Conservation (phyloP, 2,113 vertebrate species). For the Suricata suricatta region DNA sequence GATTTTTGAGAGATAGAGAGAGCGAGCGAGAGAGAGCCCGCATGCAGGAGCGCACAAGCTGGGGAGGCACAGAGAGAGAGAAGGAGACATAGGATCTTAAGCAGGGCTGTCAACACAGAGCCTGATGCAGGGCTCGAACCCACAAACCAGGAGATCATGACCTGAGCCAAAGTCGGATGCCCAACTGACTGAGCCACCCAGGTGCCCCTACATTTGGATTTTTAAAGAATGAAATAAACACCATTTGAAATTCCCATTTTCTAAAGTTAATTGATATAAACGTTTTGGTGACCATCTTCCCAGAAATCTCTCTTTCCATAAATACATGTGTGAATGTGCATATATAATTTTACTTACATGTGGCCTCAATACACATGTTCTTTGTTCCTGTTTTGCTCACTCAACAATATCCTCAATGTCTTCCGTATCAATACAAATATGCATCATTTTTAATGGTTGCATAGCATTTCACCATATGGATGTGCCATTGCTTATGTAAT, state of each 20-base stretch:
- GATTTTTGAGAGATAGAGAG: no score
- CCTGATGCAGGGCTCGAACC: no score
- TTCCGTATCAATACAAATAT: not conserved
- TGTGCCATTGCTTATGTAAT: not conserved
- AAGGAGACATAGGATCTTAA: no score
- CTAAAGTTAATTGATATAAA: not conserved
- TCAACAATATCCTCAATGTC: not conserved
- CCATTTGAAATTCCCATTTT: not conserved
- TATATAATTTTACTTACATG: not conserved
- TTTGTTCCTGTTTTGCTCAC: not conserved
- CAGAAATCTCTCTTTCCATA: conserved; percentile 24
- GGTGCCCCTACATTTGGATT: not conserved
- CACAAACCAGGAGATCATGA: no score
- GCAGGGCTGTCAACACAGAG: no score
- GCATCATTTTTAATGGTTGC: not conserved
- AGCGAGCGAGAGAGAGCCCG: no score
- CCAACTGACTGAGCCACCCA: no score
- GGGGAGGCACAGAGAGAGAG: no score
- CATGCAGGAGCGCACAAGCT: no score
- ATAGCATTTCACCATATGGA: not conserved
- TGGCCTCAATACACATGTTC: not conserved
- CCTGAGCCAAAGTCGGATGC: no score
- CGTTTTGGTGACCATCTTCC: conserved; percentile 9
- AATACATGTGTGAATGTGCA: not conserved
- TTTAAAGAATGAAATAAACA: conserved; percentile 24